Evolutionary conservation across 2,113 vertebrate genomes (phyloP), one percentile per base, ranked within the genome.

Genomic region (Lampris incognitus): DNA sequence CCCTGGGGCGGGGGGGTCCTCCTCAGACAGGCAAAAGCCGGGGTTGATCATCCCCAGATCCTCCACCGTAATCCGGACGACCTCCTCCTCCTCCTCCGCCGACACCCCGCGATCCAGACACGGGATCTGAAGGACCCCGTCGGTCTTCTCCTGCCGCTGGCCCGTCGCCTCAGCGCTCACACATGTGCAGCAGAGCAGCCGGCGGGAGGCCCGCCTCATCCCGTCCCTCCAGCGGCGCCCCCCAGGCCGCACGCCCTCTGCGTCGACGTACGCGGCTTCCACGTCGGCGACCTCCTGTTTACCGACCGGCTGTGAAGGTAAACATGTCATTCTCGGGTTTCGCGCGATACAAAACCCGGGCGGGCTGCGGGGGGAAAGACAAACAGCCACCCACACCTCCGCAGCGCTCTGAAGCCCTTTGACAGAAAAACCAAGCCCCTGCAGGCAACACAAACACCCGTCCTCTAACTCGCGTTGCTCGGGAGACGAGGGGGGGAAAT

Each of bases 1-100:
- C 60, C 52, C 64, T 2, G 6, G 81, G 69, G 61, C 72, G 64
- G 72, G 5, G 1, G 66, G 39, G 24, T 64, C 85, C 7, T 89
- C 86, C 0, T 86, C 81, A 1, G 68, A 59, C 63, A 89, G 73
- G 77, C 72, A 85, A 83, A 94, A 95, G 75, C 87, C 64, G 10
- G 59, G 58, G 78, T 94, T 94, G 88, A 85, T 89, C 52, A 89
- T 81, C 40, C 92, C 92, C 77, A 93, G 73, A 71, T 92, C 92
- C 64, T 93, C 90, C 65, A 92, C 87, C 48, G 80, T 85, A 57
- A 93, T 92, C 69, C 88, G 88, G 70, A 91, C 67, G 46, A 61
- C 64, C 65, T 91, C 85, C 56, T 38, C 76, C 56, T 38, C 76
- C 57, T 52, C 40, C 72, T 73, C 83, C 81, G 66, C 64, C 77